Evolutionary conservation across 2,113 vertebrate species (phyloP), one percentile per base, ranked within the genome.

Genomic region (Triplophysa tibetana): DNA sequence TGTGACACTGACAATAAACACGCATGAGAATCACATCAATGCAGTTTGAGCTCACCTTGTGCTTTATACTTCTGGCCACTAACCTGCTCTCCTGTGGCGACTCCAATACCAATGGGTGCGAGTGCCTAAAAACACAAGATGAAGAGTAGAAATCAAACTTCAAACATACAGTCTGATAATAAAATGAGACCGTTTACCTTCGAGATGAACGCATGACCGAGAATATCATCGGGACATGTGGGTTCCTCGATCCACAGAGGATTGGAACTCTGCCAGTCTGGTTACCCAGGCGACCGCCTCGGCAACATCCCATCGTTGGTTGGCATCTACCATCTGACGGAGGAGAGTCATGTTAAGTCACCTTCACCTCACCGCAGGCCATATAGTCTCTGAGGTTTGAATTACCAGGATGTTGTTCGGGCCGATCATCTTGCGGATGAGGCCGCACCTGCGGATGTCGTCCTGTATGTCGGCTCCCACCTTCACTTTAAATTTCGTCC

Each of bases 401-500:
- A 33, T 85, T 85, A 95, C 93, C 88, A 90, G 63, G 19, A 70
- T 90, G 76, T 94, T 94, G 21, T 90, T 82, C 0, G 89, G 89
- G 23, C 89, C 91, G 54, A 94, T 96, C 60, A 92, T 90, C 85
- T 94, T 69, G 83, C 89, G 74, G 78, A 94, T 87, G 83, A 94
- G 90, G 60, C 79, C 83, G 81, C 91, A 93, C 80, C 94, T 90
- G 33, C 90, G 93, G 26, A 91, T 83, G 84, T 94, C 92, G 38
- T 96, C 92, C 78, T 93, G 80, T 4, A 95, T 86, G 76, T 95
- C 89, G 2, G 88, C 91, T 3, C 91, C 92, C 0, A 93, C 93
- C 84, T 97, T 96, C 85, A 95, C 92, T 89, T 96, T 94, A 86
- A 96, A 95, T 62, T 65, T 93, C 60, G 86, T 92, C 92, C 89